Conservation (phyloP, 2,888 invertebrate genomes). For the Torymus tubicola region DNA sequence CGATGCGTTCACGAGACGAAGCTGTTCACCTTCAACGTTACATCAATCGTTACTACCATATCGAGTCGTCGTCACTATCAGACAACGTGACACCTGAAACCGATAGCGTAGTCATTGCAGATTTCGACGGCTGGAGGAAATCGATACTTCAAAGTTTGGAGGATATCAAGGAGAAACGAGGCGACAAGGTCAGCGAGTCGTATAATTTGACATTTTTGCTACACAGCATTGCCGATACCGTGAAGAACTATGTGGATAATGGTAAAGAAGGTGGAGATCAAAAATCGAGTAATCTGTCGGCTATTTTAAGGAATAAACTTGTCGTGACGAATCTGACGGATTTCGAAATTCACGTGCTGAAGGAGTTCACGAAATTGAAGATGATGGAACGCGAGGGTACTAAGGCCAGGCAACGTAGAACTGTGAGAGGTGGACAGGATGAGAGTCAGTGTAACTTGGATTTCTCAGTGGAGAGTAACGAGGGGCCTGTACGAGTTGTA, state of each 20-base stretch:
- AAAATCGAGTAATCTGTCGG: not conserved
- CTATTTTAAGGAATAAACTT: not conserved
- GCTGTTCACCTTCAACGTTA: not conserved
- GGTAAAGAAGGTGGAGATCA: too few species aligned
- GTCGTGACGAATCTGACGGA: conserved; percentile 30
- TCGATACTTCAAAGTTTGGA: conserved; percentile 21
- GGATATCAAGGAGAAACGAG: not conserved
- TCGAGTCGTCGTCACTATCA: not conserved
- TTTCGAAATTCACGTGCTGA: conserved; percentile 40
- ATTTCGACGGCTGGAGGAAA: conserved; percentile 32
- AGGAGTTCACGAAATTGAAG: conserved; percentile 40
- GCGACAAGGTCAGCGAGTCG: not conserved
- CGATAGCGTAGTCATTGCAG: conserved; percentile 1
- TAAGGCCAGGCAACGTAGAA: not conserved
- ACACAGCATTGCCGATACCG: conserved; percentile 13
- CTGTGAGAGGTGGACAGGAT: not conserved
- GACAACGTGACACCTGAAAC: not conserved
- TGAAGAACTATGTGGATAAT: not conserved
- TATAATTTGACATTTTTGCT: conserved; percentile 30
- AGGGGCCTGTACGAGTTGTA: not conserved
- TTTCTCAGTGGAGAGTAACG: not conserved
- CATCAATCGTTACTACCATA: not conserved
- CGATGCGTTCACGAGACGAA: conserved; percentile 16
- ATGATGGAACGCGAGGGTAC: not conserved
- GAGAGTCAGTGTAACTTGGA: conserved; percentile 11